Base-by-base conservation (phyloP, 2,888 invertebrate genomes). In the Caenorhabditis sp. region DNA sequence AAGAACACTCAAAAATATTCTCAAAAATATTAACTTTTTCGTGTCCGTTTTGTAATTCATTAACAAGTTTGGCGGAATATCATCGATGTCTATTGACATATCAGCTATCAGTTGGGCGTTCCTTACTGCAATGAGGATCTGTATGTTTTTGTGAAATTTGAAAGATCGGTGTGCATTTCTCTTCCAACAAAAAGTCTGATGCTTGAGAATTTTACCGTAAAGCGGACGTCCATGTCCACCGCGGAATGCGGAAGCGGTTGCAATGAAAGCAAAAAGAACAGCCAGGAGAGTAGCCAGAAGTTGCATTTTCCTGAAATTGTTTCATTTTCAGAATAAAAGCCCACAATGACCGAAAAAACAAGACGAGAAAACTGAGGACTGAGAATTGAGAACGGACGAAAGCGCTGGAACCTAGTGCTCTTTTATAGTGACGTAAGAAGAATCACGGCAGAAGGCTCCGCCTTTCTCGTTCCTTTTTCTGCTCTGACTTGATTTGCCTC, bases 201-300 rank as follows among this genome's bases (percentile, higher is more conserved):
- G n/a, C n/a, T n/a, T n/a, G n/a, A n/a, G n/a, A 20, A 39, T 8
- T 45, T 46, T 68, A 78, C 78, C 78, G 43, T 78, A 78, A n/a
- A 78, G 62, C 45, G 78, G 78, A 43, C 78, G 72, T 37, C 78
- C 78, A 39, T 78, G 78, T 48, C 78, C 78, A 46, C 78, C 78
- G 15, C 78, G 78, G 72, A 78, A 78, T 6, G 78, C 66, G 2
- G 72, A 72, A 7, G 53, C 68, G n/a, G 68, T 58, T 9, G 68
- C 66, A 22, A 78, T 32, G 48, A 78, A 46, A 11, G 62, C 66
- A 35, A 73, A 50, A 17, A 78, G 45, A 46, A 68, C 48, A 17
- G 73, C 43, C 27, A 78, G 46, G 17, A 78, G 55, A 39, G 41
- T 27, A n/a, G 72, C 55, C 11, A 73, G 17, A 30, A 73, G 43